phyloP scores from a whole-genome alignment of 1,140 invertebrate genomes.

The Scaptomyza hsui region DNA sequence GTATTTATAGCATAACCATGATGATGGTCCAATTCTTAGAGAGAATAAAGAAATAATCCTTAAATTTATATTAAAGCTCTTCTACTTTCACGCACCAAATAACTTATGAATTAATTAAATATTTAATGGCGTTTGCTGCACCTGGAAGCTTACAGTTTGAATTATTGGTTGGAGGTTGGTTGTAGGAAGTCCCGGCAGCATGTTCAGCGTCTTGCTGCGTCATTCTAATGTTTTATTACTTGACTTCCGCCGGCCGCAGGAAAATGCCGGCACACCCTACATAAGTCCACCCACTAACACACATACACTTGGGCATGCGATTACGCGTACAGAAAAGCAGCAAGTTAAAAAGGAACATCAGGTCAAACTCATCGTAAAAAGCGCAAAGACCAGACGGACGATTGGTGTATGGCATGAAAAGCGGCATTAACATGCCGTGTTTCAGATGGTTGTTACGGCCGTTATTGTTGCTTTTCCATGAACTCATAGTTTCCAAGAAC shows the following conservation, averaged over 20 bases:
- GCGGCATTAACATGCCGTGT: slow-evolving; percentile 45
- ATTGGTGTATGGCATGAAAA: slow-evolving; percentile 27
- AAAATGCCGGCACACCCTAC: slow-evolving; percentile 23
- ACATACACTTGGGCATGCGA: slow-evolving; percentile 6
- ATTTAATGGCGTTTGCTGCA: slow-evolving; percentile 49
- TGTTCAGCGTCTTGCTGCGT: slow-evolving; percentile 63
- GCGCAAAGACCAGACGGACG: slow-evolving; percentile 52
- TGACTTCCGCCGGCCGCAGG: slow-evolving; percentile 82
- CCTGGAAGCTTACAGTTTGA: slow-evolving; percentile 4
- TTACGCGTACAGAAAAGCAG: slow-evolving; percentile 4
- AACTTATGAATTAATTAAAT: slow-evolving; percentile 80
- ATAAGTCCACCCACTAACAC: slow-evolving; percentile 15
- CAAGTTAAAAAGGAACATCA: slow-evolving; percentile 24
- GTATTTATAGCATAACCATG: slow-evolving; percentile 67
- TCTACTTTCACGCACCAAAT: slow-evolving; percentile 23
- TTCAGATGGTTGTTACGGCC: slow-evolving; percentile 20
- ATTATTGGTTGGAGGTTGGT: slow-evolving; percentile 12
- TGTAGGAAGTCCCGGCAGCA: slow-evolving; percentile 55
- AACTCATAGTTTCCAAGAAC: slow-evolving; percentile 45
- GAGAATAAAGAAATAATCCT: too few relatives aligned
- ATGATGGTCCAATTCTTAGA: slow-evolving; percentile 67
- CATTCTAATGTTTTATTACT: slow-evolving; percentile 80
- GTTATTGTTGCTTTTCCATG: slow-evolving; percentile 9
- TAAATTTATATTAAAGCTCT: too few relatives aligned
- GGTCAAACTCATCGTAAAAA: slow-evolving; percentile 22